Conservation (phyloP, 2,888 invertebrate genomes). For the Chloromyia formosa region DNA sequence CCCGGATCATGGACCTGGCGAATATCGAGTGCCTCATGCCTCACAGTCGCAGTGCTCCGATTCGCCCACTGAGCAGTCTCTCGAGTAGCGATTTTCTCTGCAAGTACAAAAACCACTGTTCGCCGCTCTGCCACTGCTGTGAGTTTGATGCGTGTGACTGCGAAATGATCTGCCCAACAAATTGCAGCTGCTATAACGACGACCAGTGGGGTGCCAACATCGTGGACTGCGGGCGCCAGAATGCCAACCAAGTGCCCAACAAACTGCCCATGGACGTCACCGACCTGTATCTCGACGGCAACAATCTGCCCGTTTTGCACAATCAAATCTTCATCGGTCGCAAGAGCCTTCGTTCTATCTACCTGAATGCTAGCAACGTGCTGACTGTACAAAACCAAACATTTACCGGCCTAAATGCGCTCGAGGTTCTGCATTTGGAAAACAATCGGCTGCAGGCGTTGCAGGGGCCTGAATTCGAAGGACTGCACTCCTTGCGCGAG, state of each 20-base stretch:
- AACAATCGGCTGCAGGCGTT: conserved; percentile 82
- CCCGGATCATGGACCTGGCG: conserved; percentile 87
- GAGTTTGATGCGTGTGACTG: conserved; percentile 97
- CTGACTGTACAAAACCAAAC: conserved; percentile 88
- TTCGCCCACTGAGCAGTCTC: conserved; percentile 79
- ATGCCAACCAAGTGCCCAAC: conserved; percentile 67
- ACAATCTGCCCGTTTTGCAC: conserved; percentile 83
- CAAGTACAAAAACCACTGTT: conserved; percentile 92
- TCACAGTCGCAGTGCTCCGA: conserved; percentile 81
- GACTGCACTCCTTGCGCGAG: conserved; percentile 80
- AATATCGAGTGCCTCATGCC: conserved; percentile 89
- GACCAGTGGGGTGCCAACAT: conserved; percentile 93
- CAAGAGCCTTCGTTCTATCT: conserved; percentile 86
- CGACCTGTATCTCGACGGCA: conserved; percentile 91
- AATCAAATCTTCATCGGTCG: conserved; percentile 90
- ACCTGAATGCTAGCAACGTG: conserved; percentile 85
- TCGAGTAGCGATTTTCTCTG: conserved; percentile 88
- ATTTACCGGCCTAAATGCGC: conserved; percentile 83
- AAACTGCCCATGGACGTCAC: conserved; percentile 95
- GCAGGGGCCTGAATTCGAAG: conserved; percentile 86
- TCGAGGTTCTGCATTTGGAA: conserved; percentile 84
- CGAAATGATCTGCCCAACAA: conserved; percentile 94
- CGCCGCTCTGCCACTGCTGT: conserved; percentile 94
- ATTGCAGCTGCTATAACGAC: conserved; percentile 94
- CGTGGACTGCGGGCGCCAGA: conserved; percentile 83